Base-by-base conservation (phyloP, 2,113 vertebrate species). In the Hemichromis elongatus region DNA sequence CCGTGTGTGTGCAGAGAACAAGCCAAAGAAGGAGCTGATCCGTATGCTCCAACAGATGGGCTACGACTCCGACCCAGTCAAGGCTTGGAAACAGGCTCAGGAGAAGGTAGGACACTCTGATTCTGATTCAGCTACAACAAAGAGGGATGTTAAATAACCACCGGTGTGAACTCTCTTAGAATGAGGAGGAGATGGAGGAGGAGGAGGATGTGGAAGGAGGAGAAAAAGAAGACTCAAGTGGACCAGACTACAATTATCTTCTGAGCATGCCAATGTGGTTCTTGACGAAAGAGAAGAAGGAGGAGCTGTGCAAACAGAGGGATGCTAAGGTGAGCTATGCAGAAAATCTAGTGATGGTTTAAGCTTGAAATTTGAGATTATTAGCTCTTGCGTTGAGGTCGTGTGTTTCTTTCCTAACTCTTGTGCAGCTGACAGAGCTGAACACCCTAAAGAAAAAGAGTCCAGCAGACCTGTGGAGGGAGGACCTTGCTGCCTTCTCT, bases 251-350 rank as follows among this genome's bases (percentile, higher is more conserved):
- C 92, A 98, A 99, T 93, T 99, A 99, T 86, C 96, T 99, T 63
- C 97, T 99, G 12, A 97, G 96, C 89, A 99, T 99, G 99, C 99
- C 98, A 68, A 97, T 99, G 90, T 99, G 99, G 99, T 99, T 95
- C 89, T 90, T 99, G 86, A 99, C 97, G 42, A 99, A 99, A 80
- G 99, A 99, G 84, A 99, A 99, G 96, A 99, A 99, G 45, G 98
- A 99, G 21, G 99, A 99, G 79, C 96, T 99, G 19, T 99, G 98
- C 90, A 98, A 94, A 75, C 98, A 98, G 89, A 97, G 96, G 75
- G 96, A 97, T 81, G 94, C 94, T 18, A 99, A 99, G 96, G 99
- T 98, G 21, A 24, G 19, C 50, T 55, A 9, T 50, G 11, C 19
- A 2, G 18, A 14, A 18, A 21, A 85, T 21, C 7, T 54, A 50